A percentile compares a stretch with the other conserved stretches of the same genome.
Evolutionary conservation across 2,797 vertebrate genomes (phyloP).

Genomic region (Podarcis lilfordi): DNA sequence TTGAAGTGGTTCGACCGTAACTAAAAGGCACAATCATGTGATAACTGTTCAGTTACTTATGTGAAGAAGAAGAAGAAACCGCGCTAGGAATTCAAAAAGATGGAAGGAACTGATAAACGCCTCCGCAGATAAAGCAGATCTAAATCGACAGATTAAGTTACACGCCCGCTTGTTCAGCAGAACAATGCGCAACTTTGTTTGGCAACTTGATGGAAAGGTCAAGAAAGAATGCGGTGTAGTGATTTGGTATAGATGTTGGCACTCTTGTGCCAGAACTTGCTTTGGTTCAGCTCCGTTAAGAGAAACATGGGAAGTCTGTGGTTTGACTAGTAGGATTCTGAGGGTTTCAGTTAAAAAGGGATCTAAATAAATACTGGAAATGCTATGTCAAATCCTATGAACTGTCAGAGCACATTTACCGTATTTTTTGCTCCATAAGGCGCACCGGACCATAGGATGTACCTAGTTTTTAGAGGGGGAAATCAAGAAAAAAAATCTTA

Average conservation of each 20-base stretch:
- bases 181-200: conserved; percentile 19
- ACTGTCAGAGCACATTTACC: background rate
- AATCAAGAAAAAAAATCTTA: too few relatives aligned
- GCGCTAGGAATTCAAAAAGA: conserved; percentile 1
- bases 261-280: conserved; percentile 4
- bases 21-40: background rate
- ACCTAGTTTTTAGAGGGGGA: too few relatives aligned
- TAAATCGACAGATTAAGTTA: conserved; percentile 10
- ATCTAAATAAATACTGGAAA: background rate
- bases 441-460: too few relatives aligned
- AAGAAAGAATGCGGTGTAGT: conserved; percentile 7
- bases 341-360: background rate
- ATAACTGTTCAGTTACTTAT: fast-evolving
- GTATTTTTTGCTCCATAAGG: too few relatives aligned
- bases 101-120: conserved; percentile 16
- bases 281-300: conserved; percentile 1
- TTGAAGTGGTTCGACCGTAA: conserved; percentile 5
- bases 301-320: conserved; percentile 8
- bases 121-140: conserved; percentile 3
- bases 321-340: background rate
- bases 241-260: background rate
- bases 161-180: background rate
- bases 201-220: conserved; percentile 20
- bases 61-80: background rate
- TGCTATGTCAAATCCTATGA: background rate